Evolutionary conservation across 53 echinoderm and acorn worm species (phyloP), one percentile per base, ranked within the genome.

Genomic region (Crossaster papposus): DNA sequence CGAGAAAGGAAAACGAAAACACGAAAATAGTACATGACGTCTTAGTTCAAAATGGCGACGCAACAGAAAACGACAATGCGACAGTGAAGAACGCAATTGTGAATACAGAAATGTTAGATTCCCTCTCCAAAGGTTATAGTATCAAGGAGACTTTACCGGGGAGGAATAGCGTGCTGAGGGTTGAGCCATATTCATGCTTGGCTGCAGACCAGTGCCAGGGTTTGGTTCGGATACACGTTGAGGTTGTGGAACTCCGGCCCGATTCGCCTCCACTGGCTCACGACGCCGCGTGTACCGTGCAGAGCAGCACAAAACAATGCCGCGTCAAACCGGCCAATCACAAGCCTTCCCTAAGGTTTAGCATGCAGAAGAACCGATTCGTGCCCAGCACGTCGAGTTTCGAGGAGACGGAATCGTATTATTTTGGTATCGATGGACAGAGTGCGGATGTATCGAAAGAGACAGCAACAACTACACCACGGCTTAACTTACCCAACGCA

Each of bases 231-330:
- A 90, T 94, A 22, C 89, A 94, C 52, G 55, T 94, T 0, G 92
- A 94, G 12, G 94, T 94, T 18, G 80, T 94, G 14, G 94, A 94
- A 90, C 74, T 86, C 22, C 78, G 81, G 52, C 36, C 90, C 24
- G 94, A 94, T 24, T 73, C 84, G 37, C 81, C 53, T 18, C 82
- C 88, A 26, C 79, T 92, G 64, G 26, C 36, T 6, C 79, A 85
- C n/a, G 75, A 86, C 18, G 70, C 89, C 18, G 70, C 89, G 13
- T 90, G 90, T 8, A 90, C 90, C 9, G 30, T 94, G 10, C 75
- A 88, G 64, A 92, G 94, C 54, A 89, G 89, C 32, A 74, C 81
- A 23, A 78, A 78, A 18, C 89, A 89, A 2, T 93, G 91, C 44
- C 82, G 79, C 30, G 50, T 89, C n/a, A 50, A 80, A 28, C 70